Conservation (phyloP, 2,888 invertebrate species). For the Xestoiulus laeticollis region DNA sequence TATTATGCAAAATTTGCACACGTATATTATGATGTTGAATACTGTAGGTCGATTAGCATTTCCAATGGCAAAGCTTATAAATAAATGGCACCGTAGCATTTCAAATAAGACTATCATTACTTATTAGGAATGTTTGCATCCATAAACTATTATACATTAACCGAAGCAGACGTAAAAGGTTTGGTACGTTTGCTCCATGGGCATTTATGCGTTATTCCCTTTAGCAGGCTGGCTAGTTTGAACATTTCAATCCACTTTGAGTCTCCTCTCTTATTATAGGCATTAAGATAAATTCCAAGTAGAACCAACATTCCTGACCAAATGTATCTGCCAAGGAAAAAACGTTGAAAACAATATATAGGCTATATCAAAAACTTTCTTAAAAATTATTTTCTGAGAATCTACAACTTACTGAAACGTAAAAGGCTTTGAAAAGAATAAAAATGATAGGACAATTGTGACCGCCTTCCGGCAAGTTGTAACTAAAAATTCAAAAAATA, state of each 20-base stretch:
- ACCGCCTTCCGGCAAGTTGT: conserved; percentile 91
- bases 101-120: not conserved
- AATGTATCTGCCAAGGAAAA: conserved; percentile 74
- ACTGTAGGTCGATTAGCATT: not conserved
- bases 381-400: no score
- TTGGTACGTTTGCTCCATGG: not conserved
- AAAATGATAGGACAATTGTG: conserved; percentile 90
- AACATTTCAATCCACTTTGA: not conserved
- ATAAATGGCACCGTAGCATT: no score
- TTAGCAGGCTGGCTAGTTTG: not conserved
- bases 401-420: conserved; percentile 85
- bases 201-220: not conserved
- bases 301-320: conserved; percentile 92
- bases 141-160: not conserved
- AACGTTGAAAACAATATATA: not conserved
- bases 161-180: not conserved
- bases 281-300: conserved; percentile 91
- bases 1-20: no score
- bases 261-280: conserved; percentile 81
- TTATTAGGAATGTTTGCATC: not conserved
- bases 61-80: not conserved
- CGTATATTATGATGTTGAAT: not conserved
- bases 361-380: not conserved
- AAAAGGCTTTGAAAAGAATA: conserved; percentile 94
- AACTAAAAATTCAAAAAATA: conserved; percentile 66